Conservation (phyloP, 2,113 vertebrate genomes). For the Perca fluviatilis region DNA sequence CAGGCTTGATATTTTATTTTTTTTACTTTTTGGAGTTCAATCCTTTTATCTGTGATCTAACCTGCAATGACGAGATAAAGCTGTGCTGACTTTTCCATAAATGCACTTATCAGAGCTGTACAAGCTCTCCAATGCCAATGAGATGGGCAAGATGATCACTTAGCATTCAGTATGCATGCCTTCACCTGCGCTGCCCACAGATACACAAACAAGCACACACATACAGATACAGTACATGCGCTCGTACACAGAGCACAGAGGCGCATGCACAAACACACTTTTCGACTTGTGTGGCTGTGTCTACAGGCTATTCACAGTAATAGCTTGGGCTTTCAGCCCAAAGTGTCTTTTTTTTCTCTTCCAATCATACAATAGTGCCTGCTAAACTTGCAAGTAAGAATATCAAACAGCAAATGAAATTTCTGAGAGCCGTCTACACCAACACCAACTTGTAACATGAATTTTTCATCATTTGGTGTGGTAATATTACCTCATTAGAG, state of each 20-base stretch:
- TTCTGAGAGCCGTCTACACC: conserved; percentile 77
- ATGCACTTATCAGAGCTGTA: conserved; percentile 83
- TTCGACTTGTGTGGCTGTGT: conserved; percentile 66
- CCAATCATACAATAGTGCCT: conserved; percentile 78
- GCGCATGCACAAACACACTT: conserved; percentile 52
- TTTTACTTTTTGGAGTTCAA: conserved; percentile 74
- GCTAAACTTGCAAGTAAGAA: conserved; percentile 82
- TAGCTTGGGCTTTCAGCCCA: conserved; percentile 75
- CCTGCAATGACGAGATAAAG: conserved; percentile 85
- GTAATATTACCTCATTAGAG: conserved; percentile 83
- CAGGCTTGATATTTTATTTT: conserved; percentile 55
- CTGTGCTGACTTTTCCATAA: conserved; percentile 81
- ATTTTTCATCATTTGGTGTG: conserved; percentile 83
- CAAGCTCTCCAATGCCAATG: conserved; percentile 78
- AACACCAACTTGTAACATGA: conserved; percentile 81
- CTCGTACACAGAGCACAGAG: conserved; percentile 33
- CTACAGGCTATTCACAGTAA: conserved; percentile 77
- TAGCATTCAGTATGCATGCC: conserved; percentile 77
- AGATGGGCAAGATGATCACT: conserved; percentile 76
- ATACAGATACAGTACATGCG: conserved; percentile 43
- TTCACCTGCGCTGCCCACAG: conserved; percentile 64
- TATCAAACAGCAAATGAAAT: conserved; percentile 86
- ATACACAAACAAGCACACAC: conserved; percentile 40
- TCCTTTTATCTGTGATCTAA: conserved; percentile 83
- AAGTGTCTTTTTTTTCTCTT: conserved; percentile 71